Conservation (phyloP, 53 echinoderm and acorn worm genomes). For the Echinarachnius parma region DNA sequence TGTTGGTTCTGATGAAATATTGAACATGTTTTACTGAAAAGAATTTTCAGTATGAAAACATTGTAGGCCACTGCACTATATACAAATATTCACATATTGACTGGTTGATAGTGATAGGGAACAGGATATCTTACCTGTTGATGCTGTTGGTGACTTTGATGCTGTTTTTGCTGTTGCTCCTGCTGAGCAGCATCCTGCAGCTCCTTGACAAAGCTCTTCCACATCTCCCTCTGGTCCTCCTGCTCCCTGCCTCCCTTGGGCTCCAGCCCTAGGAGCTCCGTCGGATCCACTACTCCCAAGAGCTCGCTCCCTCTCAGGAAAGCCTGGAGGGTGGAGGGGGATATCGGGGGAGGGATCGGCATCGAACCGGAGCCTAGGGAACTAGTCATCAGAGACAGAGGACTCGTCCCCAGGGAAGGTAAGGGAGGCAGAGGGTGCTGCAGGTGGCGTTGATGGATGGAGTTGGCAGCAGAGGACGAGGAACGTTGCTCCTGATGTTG, state of each 20-base stretch:
- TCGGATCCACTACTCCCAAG: constrained; percentile 27
- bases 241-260: constrained; percentile 24
- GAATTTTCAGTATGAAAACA: too few relatives aligned
- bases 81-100: too few relatives aligned
- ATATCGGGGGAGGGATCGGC: constrained; percentile 35
- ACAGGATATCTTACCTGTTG: too few relatives aligned
- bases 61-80: too few relatives aligned
- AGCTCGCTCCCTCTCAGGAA: constrained; percentile 36
- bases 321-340: constrained; percentile 26
- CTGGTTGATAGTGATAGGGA: too few relatives aligned
- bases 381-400: too few relatives aligned
- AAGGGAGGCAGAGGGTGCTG: constrained; percentile 25
- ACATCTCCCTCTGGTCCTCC: constrained; percentile 39
- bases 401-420: too few relatives aligned
- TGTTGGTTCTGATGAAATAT: too few relatives aligned
- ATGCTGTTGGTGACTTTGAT: too few relatives aligned
- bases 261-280: constrained; percentile 30
- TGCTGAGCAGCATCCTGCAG: constrained; percentile 34
- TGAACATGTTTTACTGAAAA: too few relatives aligned
- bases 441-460: constrained; percentile 24
- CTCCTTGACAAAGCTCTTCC: constrained; percentile 48
- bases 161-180: background rate
- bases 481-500: background rate
- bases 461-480: background rate
- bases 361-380: constrained; percentile 3